Evolutionary conservation across 2,888 invertebrate genomes (phyloP).

Genomic region (Anaspis maculata): DNA sequence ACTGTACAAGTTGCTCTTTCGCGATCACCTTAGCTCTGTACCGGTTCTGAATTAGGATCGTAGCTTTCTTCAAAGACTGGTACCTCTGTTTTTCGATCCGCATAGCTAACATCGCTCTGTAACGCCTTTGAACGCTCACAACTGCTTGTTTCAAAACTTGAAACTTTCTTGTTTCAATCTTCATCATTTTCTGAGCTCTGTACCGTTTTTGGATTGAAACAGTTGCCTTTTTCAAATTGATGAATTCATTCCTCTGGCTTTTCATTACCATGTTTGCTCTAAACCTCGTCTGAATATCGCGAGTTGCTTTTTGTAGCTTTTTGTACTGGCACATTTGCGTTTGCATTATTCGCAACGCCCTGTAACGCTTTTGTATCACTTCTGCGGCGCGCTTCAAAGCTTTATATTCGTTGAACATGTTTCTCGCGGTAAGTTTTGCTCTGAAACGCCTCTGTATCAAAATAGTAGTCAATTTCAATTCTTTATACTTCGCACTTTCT

Average conservation of each 20-base stretch:
- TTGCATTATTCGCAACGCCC: neutral
- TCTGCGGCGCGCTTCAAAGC: neutral
- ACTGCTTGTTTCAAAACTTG: constrained; percentile 12
- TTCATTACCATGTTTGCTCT: constrained; percentile 13
- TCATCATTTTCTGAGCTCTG: constrained; percentile 35
- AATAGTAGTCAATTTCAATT: neutral
- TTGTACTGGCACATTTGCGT: neutral
- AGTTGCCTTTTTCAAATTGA: constrained; percentile 16
- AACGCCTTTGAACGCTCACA: constrained; percentile 27
- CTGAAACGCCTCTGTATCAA: constrained; percentile 31
- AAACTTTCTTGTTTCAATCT: constrained; percentile 21
- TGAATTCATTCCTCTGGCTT: neutral
- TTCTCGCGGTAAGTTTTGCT: constrained; percentile 12
- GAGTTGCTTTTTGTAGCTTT: neutral
- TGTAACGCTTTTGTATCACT: constrained; percentile 3
- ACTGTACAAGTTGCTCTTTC: neutral
- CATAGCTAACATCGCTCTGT: constrained; percentile 31
- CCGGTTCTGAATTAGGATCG: constrained; percentile 24
- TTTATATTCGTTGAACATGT: neutral
- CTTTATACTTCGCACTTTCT: constrained; percentile 35
- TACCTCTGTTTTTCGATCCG: constrained; percentile 35
- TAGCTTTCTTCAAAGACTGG: constrained; percentile 7
- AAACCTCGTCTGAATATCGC: neutral
- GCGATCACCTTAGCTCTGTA: constrained; percentile 25
- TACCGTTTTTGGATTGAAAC: constrained; percentile 32